A percentile compares a stretch with the other conserved stretches of the same genome.
These are phyloP conservation scores for Polyommatus icarus DNA, from an alignment of 2,888 invertebrate species.

Conservation along the genomic window DNA sequence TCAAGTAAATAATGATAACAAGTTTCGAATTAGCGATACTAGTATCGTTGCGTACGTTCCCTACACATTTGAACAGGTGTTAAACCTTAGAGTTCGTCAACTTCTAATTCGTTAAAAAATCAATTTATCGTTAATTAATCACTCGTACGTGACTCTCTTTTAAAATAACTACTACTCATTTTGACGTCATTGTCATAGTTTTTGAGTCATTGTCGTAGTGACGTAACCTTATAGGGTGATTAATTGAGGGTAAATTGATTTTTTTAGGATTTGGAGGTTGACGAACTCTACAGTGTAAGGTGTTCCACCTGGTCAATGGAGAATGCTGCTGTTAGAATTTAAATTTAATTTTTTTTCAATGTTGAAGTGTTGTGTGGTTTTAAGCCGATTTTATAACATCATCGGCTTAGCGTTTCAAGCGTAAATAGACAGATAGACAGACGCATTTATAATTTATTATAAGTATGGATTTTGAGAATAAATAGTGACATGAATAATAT, in stretches of 20 bases:
- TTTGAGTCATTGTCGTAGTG: background rate
- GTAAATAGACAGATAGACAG: too few species aligned
- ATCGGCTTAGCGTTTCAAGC: too few species aligned
- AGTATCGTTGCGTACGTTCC: background rate
- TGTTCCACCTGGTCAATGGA: background rate
- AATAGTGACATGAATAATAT: too few species aligned
- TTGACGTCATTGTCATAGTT: background rate
- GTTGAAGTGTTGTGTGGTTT: too few species aligned
- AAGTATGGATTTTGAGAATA: too few species aligned
- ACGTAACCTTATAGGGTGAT: background rate
- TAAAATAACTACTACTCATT: background rate
- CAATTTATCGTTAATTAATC: background rate
- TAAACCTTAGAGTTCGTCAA: background rate
- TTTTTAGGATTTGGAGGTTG: background rate
- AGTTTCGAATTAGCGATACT: too few species aligned
- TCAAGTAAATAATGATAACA: too few species aligned
- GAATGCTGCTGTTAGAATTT: background rate
- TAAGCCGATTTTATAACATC: too few species aligned
- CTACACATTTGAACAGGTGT: background rate
- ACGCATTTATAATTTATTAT: too few species aligned
- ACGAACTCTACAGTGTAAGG: background rate
- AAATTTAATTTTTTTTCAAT: too few species aligned
- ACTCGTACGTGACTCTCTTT: background rate
- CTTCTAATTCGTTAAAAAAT: background rate
- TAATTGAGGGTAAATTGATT: slow-evolving; percentile 4